A percentile compares a stretch with the other conserved stretches of the same genome.
phyloP scores from a whole-genome alignment of 2,797 vertebrate species.

The Fratercula arctica region DNA sequence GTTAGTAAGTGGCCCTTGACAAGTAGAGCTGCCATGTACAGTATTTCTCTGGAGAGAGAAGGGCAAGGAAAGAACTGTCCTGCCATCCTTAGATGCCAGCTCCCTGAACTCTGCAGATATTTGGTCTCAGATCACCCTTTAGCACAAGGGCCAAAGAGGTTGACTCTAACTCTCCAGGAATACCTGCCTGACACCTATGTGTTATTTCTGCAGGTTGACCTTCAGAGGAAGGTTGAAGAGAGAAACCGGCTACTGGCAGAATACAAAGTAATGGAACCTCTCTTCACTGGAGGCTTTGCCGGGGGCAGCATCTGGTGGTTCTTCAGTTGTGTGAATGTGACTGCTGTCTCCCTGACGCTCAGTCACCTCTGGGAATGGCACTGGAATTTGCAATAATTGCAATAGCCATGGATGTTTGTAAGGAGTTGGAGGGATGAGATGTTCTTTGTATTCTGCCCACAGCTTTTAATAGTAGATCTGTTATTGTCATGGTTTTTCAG shows the following conservation, averaged over 20 bases:
- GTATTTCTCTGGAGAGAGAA: background rate
- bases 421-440: background rate
- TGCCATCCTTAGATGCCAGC: background rate
- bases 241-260: constrained; percentile 86
- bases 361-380: background rate
- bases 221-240: constrained; percentile 94
- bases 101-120: background rate
- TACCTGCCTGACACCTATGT: background rate
- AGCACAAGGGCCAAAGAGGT: background rate
- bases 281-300: background rate
- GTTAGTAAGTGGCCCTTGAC: background rate
- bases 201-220: constrained; percentile 82
- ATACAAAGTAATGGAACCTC: constrained; percentile 83
- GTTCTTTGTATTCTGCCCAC: background rate
- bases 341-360: background rate
- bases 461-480: background rate
- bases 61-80: background rate
- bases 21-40: background rate
- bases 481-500: background rate
- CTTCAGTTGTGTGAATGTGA: background rate
- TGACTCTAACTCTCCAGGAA: background rate
- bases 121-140: background rate
- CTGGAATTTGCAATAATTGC: background rate
- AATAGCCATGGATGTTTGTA: background rate
- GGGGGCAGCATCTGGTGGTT: background rate